Percentiles rank a stretch among this genome's conserved stretches.
These are phyloP conservation scores for Delia radicum DNA, from an alignment of 1,140 invertebrate genomes.

Conservation along the genomic window DNA sequence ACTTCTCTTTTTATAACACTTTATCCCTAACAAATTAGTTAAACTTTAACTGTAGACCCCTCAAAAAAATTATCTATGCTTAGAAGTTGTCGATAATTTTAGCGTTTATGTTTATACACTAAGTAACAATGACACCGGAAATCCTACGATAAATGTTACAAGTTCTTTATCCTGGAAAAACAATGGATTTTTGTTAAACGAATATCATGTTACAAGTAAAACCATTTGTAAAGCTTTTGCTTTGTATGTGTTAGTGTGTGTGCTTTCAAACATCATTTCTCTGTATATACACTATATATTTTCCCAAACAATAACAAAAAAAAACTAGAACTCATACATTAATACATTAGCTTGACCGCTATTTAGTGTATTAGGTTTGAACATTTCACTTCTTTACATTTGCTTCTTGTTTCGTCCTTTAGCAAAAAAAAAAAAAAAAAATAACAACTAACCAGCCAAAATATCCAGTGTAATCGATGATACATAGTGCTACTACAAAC, in stretches of 20 bases:
- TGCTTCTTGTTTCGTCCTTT: neutral
- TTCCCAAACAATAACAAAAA: neutral
- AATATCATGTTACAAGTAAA: neutral
- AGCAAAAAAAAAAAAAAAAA: neutral
- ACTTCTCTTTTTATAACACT: too few relatives aligned
- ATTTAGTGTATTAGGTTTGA: neutral
- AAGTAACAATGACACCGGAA: neutral
- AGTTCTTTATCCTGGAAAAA: neutral
- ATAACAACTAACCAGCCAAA: neutral
- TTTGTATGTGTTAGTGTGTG: neutral
- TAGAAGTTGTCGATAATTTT: neutral
- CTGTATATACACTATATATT: neutral
- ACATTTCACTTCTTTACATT: neutral
- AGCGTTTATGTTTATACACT: neutral
- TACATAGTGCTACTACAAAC: neutral
- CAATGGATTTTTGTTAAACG: neutral
- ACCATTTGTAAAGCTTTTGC: neutral
- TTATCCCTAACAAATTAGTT: neutral
- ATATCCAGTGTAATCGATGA: neutral
- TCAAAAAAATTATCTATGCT: neutral
- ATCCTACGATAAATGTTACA: neutral
- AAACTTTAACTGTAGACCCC: neutral
- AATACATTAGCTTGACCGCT: neutral
- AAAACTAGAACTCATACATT: neutral
- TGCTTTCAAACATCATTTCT: neutral